Percentiles rank a stretch among this genome's conserved stretches.
These are phyloP conservation scores for Scrobipalpa atriplicella DNA, from an alignment of 2,888 invertebrate species.

Conservation along the genomic window DNA sequence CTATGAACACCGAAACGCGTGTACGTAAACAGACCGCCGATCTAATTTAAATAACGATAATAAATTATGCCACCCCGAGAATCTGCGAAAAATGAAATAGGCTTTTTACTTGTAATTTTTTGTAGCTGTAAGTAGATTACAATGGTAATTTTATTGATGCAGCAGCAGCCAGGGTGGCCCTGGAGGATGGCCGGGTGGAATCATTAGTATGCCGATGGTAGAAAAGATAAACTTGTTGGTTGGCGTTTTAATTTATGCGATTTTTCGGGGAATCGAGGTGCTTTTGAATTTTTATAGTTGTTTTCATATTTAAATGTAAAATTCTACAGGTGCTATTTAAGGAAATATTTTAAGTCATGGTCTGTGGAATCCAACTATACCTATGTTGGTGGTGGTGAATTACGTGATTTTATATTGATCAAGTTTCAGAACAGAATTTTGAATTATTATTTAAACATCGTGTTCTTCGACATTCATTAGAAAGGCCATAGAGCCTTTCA, in stretches of 20 bases:
- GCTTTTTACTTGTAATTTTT: slow-evolving; percentile 70
- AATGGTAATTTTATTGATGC: slow-evolving; percentile 82
- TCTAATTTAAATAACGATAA: slow-evolving; percentile 32
- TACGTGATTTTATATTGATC: no score
- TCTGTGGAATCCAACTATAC: no score
- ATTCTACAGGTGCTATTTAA: neutral
- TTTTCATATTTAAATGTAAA: slow-evolving; percentile 20
- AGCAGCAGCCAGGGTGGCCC: slow-evolving; percentile 60
- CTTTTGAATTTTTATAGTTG: slow-evolving; percentile 40
- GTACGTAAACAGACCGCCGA: slow-evolving; percentile 27
- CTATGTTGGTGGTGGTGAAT: no score
- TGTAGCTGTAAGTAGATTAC: slow-evolving; percentile 77
- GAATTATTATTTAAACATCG: no score
- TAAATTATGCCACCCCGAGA: slow-evolving; percentile 46
- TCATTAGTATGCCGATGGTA: slow-evolving; percentile 80
- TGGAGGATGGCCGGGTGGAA: slow-evolving; percentile 58
- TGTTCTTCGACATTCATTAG: no score
- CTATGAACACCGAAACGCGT: neutral
- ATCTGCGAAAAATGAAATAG: slow-evolving; percentile 46
- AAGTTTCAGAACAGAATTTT: no score
- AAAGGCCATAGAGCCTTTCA: no score
- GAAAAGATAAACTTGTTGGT: slow-evolving; percentile 78
- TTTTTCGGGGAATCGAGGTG: slow-evolving; percentile 56
- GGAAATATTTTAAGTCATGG: neutral
- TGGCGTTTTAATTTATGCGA: slow-evolving; percentile 76